phyloP scores from a whole-genome alignment of 2,113 vertebrate species.

The Pedionomus torquatus region DNA sequence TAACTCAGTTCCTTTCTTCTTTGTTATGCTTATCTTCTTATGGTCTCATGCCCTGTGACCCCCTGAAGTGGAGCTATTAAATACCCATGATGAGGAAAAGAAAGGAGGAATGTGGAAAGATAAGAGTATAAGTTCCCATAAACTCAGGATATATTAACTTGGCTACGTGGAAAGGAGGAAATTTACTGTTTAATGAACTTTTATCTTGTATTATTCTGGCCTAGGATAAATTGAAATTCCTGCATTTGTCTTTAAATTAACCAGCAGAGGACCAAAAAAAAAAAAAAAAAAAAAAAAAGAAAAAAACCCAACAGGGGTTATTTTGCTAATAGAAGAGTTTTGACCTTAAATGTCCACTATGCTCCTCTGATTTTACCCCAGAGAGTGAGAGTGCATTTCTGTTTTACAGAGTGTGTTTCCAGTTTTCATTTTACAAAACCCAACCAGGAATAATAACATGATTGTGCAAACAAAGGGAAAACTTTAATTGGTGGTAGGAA shows the following conservation, averaged over 20 bases:
- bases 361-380: background rate
- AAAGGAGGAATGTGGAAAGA: background rate
- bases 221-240: background rate
- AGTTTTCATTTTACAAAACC: background rate
- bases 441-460: background rate
- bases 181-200: background rate
- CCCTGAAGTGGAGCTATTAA: background rate
- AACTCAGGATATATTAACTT: background rate
- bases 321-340: background rate
- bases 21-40: background rate
- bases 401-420: background rate
- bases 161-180: background rate
- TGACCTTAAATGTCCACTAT: background rate
- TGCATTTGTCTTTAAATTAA: background rate
- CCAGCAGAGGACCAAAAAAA: no score
- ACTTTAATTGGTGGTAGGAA: background rate
- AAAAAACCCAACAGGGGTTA: background rate
- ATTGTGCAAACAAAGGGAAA: background rate
- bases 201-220: background rate
- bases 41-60: background rate
- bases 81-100: background rate
- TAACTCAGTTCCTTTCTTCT: background rate
- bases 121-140: background rate
- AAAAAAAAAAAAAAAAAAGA: no score
- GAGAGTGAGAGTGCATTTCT: background rate